Base-by-base conservation (phyloP, 2,113 vertebrate genomes). In the Labeo rohita region DNA sequence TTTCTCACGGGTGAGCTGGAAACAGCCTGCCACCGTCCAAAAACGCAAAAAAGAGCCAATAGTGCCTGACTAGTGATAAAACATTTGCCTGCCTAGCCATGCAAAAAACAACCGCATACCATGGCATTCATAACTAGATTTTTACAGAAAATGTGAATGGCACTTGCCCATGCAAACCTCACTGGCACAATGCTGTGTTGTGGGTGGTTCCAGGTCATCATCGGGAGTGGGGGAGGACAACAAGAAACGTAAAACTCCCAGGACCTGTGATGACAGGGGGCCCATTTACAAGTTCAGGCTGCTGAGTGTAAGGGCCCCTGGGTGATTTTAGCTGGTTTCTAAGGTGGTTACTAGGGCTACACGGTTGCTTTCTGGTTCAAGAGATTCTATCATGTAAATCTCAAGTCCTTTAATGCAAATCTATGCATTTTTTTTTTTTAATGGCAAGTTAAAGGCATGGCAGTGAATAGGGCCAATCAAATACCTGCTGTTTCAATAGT, bases 1-100 rank as follows among this genome's bases (percentile, higher is more conserved):
- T 90, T 91, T 92, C 90, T 92, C 92, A 92, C 80, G 87, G 90
- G 85, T 81, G 86, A 89, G 90, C 90, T 82, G 88, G 90, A 93
- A 93, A 91, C 8, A 34, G 45, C 15, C 23, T 82, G 77, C 15
- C 21, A 43, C 65, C 34, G 7, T 80, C 63, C 47, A 80, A 68
- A 47, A 80, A 66, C 1, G 6, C 16, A 4, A 9, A 50, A 28
- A 66, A 70, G 39, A 16, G 34, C 50, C 49, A 52, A 61, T 21
- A 34, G 10, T 63, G 50, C 13, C 1, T 61, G 6, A 3, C 21
- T 66, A 18, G 11, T 80, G 77, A 80, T 43, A 61, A 80, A 39
- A 43, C 34, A 39, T 34, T 39, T 47, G 49, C 23, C 74, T 54
- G 49, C 23, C 13, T 77, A 11, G 18, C 39, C 77, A 45, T 50